Conservation (phyloP, 2,888 invertebrate genomes). For the Agrenia bidenticulata region DNA sequence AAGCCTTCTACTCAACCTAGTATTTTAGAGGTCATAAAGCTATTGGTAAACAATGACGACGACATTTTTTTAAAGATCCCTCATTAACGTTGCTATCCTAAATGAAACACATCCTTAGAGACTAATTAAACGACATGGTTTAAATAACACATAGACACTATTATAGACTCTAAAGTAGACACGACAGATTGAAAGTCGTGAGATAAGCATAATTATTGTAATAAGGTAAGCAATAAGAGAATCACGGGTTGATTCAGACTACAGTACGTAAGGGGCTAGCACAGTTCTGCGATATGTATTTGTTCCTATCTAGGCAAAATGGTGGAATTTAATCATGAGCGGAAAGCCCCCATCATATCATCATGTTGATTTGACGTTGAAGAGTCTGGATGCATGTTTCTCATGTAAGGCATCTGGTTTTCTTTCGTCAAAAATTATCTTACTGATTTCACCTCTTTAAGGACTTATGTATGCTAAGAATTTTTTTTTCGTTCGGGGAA, state of each 20-base stretch:
- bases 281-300: slow-evolving; percentile 52
- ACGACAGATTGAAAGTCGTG: no score
- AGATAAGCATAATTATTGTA: slow-evolving; percentile 11
- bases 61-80: no score
- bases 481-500: no score
- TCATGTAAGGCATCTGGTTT: slow-evolving; percentile 19
- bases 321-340: slow-evolving; percentile 32
- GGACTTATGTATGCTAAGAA: not conserved
- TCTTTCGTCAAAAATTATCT: slow-evolving; percentile 9
- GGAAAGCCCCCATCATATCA: not conserved
- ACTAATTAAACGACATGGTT: no score
- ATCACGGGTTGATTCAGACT: slow-evolving; percentile 4
- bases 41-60: not conserved
- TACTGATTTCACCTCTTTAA: slow-evolving; percentile 1
- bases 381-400: slow-evolving; percentile 17
- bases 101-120: no score
- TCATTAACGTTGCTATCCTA: no score
- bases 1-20: no score
- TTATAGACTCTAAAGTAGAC: no score
- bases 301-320: slow-evolving; percentile 50
- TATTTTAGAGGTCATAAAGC: not conserved
- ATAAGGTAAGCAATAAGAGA: slow-evolving; percentile 13
- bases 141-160: no score
- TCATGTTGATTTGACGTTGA: slow-evolving; percentile 7
- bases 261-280: slow-evolving; percentile 39